A percentile compares a stretch with the other conserved stretches of the same genome.
Conservation (phyloP, 1,140 invertebrate genomes). For the Holotrichia oblita region DNA sequence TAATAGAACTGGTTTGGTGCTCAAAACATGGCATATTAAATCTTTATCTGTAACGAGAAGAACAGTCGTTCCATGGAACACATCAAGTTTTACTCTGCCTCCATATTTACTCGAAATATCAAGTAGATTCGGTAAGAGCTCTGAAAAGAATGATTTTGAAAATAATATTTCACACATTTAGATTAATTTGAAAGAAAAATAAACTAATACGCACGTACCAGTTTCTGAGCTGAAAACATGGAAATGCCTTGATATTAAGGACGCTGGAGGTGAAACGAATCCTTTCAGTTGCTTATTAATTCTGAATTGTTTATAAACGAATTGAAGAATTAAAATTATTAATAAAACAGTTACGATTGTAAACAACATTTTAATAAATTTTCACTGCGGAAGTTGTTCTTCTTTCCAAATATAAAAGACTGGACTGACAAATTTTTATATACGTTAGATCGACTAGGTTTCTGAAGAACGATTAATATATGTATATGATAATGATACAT, state of each 20-base stretch:
- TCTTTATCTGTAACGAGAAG: constrained; percentile 15
- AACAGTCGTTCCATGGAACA: background rate
- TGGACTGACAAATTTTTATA: too few relatives aligned
- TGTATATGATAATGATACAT: too few relatives aligned
- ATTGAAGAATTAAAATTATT: background rate
- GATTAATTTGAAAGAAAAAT: background rate
- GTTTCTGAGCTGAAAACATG: background rate
- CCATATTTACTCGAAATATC: background rate
- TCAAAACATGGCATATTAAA: background rate
- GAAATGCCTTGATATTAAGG: background rate
- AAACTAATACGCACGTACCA: background rate
- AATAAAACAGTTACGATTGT: background rate
- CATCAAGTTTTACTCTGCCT: background rate
- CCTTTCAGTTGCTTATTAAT: background rate
- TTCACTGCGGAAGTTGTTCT: too few relatives aligned
- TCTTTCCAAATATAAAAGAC: too few relatives aligned
- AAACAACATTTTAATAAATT: background rate
- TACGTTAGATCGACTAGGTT: too few relatives aligned
- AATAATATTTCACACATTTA: too few relatives aligned
- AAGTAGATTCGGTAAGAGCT: background rate
- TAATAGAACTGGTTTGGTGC: background rate
- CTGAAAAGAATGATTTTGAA: background rate
- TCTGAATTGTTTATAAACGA: background rate
- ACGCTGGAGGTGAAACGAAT: background rate
- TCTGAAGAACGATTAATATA: too few relatives aligned